Base-by-base conservation (phyloP, 1,140 invertebrate genomes). In the Asobara japonica region DNA sequence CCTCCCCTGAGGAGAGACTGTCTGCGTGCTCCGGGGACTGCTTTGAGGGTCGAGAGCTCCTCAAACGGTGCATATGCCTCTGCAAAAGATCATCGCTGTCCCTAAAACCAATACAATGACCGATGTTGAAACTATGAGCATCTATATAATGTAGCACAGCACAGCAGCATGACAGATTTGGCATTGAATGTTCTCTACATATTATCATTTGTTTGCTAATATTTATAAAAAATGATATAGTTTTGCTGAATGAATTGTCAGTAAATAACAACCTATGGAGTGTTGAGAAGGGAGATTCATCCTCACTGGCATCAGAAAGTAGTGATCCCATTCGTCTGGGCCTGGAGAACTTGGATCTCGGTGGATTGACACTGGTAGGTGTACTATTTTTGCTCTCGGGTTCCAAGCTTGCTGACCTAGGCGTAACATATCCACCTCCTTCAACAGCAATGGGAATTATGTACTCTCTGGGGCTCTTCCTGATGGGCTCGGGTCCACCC, bases 381-480 rank as follows among this genome's bases (percentile, higher is more conserved):
- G 89, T 89, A 31, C 88, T 87, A 41, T 84, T 88, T 41, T 90
- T 89, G 71, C 92, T 91, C 18, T 90, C 90, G 1, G 93, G 92
- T 81, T 94, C 93, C 22, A 93, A 87, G 78, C 92, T 94, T 70
- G 92, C 91, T 60, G 92, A 92, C 22, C 93, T 88, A 13, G 94
- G 94, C 18, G 94, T 96, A 22, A 95, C 92, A 80, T 93, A 95
- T 64, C 94, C 94, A 71, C 94, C 94, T 71, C 94, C 94, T 87
- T 96, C 95, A 45, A 96, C 91, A 13, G 94, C 93, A 78, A 97
- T 96, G 0, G 95, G 95, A 86, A 97, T 96, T 79, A 97, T 96
- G 77, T 95, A 96, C 86, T 97, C 95, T 16, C 95, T 88, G 8
- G 94, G 94, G 66, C 93, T 95, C 86, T 96, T 96, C 78, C 93